Evolutionary conservation across 2,888 invertebrate species (phyloP).

Genomic region (Litoditis marina): DNA sequence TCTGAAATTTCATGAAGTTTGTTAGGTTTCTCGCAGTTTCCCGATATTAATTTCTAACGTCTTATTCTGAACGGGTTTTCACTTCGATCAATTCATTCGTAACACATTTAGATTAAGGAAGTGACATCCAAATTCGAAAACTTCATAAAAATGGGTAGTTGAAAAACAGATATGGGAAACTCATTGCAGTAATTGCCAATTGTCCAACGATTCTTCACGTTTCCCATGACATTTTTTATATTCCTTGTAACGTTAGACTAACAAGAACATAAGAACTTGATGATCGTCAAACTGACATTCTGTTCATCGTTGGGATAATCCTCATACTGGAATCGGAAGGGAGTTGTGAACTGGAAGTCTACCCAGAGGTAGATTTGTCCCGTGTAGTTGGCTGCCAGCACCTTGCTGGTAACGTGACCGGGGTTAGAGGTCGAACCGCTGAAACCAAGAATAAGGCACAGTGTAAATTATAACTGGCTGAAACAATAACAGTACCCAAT

Average conservation of each 20-base stretch:
- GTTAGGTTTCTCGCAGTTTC: too few relatives aligned
- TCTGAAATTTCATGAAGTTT: too few relatives aligned
- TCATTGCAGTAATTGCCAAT: too few relatives aligned
- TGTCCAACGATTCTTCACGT: too few relatives aligned
- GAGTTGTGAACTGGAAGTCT: constrained; percentile 59
- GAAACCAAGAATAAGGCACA: constrained; percentile 8
- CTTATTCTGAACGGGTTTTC: too few relatives aligned
- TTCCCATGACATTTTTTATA: too few relatives aligned
- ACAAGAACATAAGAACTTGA: neutral
- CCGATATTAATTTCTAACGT: too few relatives aligned
- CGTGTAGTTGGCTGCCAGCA: constrained; percentile 62
- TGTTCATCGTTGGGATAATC: constrained; percentile 60
- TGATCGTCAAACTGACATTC: constrained; percentile 33
- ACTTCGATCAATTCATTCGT: too few relatives aligned
- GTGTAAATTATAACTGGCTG: neutral
- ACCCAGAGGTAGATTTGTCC: constrained; percentile 58
- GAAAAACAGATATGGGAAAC: too few relatives aligned
- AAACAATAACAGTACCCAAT: too few relatives aligned
- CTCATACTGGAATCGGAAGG: constrained; percentile 59
- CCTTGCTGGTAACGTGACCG: constrained; percentile 55
- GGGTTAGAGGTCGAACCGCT: constrained; percentile 42
- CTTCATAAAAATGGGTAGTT: too few relatives aligned
- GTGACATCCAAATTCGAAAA: neutral
- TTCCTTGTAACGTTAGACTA: neutral
- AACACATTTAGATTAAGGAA: neutral